These are phyloP conservation scores for Onychomys leucogaster DNA, from an alignment of 2,797 vertebrate genomes.

Conservation along the genomic window DNA sequence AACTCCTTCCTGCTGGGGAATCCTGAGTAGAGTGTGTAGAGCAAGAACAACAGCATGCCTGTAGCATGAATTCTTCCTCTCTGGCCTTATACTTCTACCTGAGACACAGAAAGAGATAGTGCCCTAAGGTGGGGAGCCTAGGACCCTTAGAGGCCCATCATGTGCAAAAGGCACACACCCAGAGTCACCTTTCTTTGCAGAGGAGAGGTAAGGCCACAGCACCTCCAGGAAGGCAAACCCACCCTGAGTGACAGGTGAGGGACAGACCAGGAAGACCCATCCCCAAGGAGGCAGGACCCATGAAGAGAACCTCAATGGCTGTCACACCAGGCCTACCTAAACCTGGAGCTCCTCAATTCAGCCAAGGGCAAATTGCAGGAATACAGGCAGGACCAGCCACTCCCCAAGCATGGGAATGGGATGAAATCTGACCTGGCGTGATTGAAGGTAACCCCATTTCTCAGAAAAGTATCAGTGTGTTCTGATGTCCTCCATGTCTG, in stretches of 20 bases:
- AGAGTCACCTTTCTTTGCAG: not conserved
- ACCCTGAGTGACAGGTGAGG: not conserved
- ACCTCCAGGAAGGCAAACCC: not conserved
- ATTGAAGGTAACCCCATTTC: not conserved
- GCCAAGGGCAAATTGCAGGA: not conserved
- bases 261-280: not conserved
- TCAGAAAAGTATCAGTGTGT: not conserved
- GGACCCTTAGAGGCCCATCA: rapidly evolving
- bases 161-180: rapidly evolving
- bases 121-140: not conserved
- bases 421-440: not conserved
- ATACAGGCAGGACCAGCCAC: rapidly evolving
- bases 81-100: not conserved
- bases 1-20: not conserved
- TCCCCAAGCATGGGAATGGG: not conserved
- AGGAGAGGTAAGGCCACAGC: not conserved
- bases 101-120: not conserved
- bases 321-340: rapidly evolving
- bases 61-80: rapidly evolving
- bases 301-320: rapidly evolving
- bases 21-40: not conserved
- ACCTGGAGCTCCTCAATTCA: not conserved
- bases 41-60: rapidly evolving
- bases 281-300: not conserved
- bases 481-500: not conserved